Conservation (phyloP, 37 sponge, comb jelly and placozoan genomes). For the Cliona cf. orientalis region DNA sequence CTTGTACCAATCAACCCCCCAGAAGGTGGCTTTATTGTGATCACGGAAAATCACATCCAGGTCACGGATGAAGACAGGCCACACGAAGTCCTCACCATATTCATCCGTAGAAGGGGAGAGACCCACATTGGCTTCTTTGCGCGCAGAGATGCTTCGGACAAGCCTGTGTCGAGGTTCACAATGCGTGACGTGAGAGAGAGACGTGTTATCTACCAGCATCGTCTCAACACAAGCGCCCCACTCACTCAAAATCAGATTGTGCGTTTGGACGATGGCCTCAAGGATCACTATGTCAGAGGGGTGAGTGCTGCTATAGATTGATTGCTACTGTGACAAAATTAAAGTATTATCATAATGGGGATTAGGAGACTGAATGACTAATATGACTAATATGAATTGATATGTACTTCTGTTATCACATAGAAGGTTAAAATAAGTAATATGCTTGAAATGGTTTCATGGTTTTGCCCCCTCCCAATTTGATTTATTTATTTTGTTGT, state of each 20-base stretch:
- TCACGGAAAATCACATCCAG: constrained; percentile 24
- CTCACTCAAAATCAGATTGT: constrained; percentile 1
- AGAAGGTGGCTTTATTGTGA: constrained; percentile 42
- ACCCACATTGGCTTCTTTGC: constrained; percentile 25
- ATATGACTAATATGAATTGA: no score
- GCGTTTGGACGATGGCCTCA: constrained; percentile 4
- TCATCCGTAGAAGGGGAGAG: neutral
- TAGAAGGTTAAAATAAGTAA: no score
- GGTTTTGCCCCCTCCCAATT: no score
- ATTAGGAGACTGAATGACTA: no score
- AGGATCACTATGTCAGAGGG: neutral
- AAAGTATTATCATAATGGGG: no score
- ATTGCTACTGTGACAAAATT: no score
- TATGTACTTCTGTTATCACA: no score
- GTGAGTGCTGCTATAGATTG: no score
- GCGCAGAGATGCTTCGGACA: neutral
- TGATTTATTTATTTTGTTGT: neutral
- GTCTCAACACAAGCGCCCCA: neutral
- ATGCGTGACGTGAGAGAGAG: constrained; percentile 5
- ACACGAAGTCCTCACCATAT: constrained; percentile 10
- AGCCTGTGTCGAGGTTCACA: neutral
- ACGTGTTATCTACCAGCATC: constrained; percentile 12
- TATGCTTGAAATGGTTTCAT: no score
- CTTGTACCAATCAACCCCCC: constrained; percentile 2
- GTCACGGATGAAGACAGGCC: constrained; percentile 46